phyloP scores from a whole-genome alignment of 2,113 vertebrate species.

The Heterocephalus glaber region DNA sequence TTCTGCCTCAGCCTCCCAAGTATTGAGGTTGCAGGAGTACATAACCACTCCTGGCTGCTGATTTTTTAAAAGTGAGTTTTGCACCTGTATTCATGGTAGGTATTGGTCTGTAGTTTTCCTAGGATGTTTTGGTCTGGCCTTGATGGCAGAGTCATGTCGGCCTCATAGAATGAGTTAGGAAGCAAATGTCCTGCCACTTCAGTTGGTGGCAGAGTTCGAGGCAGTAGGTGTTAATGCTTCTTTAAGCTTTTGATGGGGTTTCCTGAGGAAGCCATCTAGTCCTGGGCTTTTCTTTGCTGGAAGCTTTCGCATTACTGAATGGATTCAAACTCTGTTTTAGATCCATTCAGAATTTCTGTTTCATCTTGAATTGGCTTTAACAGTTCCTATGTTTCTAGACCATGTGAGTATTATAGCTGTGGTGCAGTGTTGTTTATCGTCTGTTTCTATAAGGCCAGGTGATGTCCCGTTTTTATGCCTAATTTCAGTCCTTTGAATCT shows the following conservation, averaged over 20 bases:
- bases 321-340: neutral
- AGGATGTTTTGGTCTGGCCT: neutral
- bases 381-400: neutral
- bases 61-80: neutral
- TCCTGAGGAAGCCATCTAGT: neutral
- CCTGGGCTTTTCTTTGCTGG: neutral
- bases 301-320: neutral
- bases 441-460: neutral
- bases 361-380: no score
- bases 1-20: neutral
- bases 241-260: neutral
- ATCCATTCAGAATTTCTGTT: neutral
- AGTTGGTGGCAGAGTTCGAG: neutral
- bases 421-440: no score
- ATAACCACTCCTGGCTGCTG: neutral
- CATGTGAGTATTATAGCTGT: neutral
- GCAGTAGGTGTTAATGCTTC: neutral
- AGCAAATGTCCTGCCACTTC: neutral
- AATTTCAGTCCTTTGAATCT: no score
- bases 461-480: neutral
- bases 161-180: neutral
- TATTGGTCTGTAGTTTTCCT: neutral
- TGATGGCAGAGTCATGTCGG: neutral
- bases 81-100: neutral
- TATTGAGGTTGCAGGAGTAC: neutral